Base-by-base conservation (phyloP, 2,797 vertebrate genomes). In the Pangasius sanitwongsei region DNA sequence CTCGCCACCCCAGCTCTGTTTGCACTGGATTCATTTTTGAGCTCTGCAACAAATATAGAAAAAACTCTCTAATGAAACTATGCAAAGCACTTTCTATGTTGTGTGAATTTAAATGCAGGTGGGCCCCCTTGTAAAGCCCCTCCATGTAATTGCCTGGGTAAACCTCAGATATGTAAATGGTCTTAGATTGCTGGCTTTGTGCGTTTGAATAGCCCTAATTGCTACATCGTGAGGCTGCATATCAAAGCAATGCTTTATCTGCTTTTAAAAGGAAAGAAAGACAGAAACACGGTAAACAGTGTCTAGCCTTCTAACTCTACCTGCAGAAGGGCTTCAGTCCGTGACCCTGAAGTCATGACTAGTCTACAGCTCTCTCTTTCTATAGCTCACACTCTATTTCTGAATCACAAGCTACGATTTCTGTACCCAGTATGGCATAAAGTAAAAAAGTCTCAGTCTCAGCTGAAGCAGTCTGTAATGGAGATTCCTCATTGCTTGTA, bases 111-210 rank as follows among this genome's bases (percentile, higher is more conserved):
- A 93, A 88, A 92, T 89, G 92, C 95, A 96, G 96, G 95, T 96
- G 95, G 93, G 77, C 31, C 90, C 94, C 93, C 95, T 94, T 89
- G 89, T 95, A 93, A 80, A 94, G 67, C 41, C 91, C 92, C 94
- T 93, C 92, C 87, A 88, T 91, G 94, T 95, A 95, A 96, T 95
- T 95, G 94, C 94, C 87, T 93, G 92, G 92, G 91, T 93, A 93
- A 95, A 95, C 93, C 92, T 94, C 89, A 88, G 92, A 95, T 94
- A 95, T 96, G 94, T 91, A 94, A 94, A 95, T 95, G 75, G 75
- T 86, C 80, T 88, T 81, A 86, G 89, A 92, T 91, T 91, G 92
- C 88, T 89, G 87, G 89, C 91, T 89, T 92, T 92, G 92, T 91
- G 86, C 59, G 12, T 90, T 67, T 92, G 89, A 91, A 91, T 88